Base-by-base conservation (phyloP, 2,888 invertebrate genomes). In the Lepidocyrtinus sp. region DNA sequence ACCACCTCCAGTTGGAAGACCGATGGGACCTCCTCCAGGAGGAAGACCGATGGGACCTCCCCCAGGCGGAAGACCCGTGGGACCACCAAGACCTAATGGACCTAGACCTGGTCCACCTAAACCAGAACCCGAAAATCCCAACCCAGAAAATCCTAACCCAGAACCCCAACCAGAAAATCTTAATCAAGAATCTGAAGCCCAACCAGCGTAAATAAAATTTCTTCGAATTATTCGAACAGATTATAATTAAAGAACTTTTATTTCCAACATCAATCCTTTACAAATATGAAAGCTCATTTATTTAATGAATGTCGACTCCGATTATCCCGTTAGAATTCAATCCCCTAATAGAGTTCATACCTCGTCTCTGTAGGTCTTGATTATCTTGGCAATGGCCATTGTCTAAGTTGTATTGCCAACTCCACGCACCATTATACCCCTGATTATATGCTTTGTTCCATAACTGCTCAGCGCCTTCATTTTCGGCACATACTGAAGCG, bases 361-460 rank as follows among this genome's bases (percentile, higher is more conserved):
- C 87, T 17, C 75, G 36, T 15, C 84, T 70, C 62, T 87, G 86
- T 19, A 72, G 75, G 3, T 55, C 80, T 76, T 83, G 82, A 7
- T 50, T 26, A 63, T 87, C 87, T 21, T 82, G 79, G 75, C 87
- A 87, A 19, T 85, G 82, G 5, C 86, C 86, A 46, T 61, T 67
- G 17, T 86, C 82, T 22, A 82, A 83, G 81, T 84, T 84, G 71
- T 83, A 86, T 64, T 86, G 85, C 87, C 87, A 87, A 22, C 84
- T 75, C 82, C 82, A 83, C 17, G 74, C 82, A 7, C 87, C 87
- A 65, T 75, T 46, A 65, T 86, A 87, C 1, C 85, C 84, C 15
- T 78, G 75, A 61, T 75, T 79, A 64, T 87, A 87, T 9, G 80
- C 84, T 59, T 82, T 76, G 24, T 83, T 83, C 65, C 83, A 86